Conservation (phyloP, 2,797 vertebrate genomes). For the Neomorphus geoffroyi region DNA sequence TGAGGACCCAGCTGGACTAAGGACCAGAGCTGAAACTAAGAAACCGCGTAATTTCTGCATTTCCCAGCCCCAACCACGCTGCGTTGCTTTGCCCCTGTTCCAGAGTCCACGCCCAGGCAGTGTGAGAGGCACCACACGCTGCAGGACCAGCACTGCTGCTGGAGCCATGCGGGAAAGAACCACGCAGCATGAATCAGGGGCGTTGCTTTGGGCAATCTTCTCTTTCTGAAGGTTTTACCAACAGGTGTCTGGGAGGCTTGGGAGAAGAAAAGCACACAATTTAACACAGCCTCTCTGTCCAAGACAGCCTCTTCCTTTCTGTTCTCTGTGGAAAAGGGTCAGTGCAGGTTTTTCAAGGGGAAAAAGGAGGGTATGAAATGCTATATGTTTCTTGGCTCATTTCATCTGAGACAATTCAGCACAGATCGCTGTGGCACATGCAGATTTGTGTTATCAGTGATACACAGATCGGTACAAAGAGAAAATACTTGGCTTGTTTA, state of each 20-base stretch:
- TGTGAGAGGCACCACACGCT: rapidly evolving
- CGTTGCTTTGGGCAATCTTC: not conserved
- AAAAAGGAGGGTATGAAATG: not conserved
- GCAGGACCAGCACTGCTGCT: rapidly evolving
- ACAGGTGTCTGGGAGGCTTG: not conserved
- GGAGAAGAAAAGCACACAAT: not conserved
- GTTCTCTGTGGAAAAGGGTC: not conserved
- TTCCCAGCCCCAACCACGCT: rapidly evolving
- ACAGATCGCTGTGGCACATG: not conserved
- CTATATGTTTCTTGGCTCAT: rapidly evolving
- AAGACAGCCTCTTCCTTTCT: not conserved
- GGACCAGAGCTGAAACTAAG: not conserved
- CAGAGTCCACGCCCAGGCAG: not conserved
- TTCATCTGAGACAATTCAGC: not conserved
- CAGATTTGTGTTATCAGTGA: not conserved
- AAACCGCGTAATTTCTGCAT: not conserved
- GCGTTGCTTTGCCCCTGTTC: too few species aligned
- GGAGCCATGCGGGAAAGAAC: rapidly evolving
- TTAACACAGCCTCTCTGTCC: not conserved
- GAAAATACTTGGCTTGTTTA: not conserved
- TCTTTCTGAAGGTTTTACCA: not conserved
- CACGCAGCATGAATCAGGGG: rapidly evolving
- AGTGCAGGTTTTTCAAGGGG: not conserved
- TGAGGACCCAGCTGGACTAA: not conserved
- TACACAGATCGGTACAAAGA: not conserved